phyloP scores from a whole-genome alignment of 2,113 vertebrate genomes.

The Proteles cristata region DNA sequence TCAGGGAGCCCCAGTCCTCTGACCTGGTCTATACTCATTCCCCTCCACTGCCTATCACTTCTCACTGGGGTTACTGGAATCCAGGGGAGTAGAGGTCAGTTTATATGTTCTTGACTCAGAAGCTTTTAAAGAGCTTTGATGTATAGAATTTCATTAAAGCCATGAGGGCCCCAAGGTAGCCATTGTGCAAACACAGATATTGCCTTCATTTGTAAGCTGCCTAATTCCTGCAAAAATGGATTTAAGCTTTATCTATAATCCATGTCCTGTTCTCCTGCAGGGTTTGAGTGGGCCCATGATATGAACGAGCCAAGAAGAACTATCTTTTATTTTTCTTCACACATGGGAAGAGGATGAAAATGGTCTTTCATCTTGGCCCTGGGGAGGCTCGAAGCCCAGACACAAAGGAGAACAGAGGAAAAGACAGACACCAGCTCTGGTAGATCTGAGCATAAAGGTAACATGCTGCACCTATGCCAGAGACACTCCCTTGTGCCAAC shows the following conservation, averaged over 20 bases:
- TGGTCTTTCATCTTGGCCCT: conserved; percentile 59
- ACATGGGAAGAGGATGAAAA: conserved; percentile 58
- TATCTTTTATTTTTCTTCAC: conserved; percentile 61
- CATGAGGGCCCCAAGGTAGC: conserved; percentile 53
- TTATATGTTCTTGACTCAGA: conserved; percentile 22
- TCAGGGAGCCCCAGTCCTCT: not conserved
- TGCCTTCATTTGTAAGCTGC: conserved; percentile 73
- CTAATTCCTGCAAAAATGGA: conserved; percentile 68
- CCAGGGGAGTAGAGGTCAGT: not conserved
- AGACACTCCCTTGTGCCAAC: not conserved
- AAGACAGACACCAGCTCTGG: not conserved
- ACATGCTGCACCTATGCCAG: not conserved
- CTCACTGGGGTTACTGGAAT: not conserved
- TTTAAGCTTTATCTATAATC: conserved; percentile 69
- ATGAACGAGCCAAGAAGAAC: conserved; percentile 48
- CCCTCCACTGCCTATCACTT: not conserved
- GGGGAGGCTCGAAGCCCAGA: conserved; percentile 53
- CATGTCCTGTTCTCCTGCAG: conserved; percentile 59
- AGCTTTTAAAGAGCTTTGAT: conserved; percentile 62
- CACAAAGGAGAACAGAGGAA: conserved; percentile 39
- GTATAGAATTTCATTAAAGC: conserved; percentile 75
- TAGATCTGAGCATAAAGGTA: not conserved
- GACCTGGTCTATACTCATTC: not conserved
- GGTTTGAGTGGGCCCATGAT: conserved; percentile 47
- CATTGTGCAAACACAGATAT: conserved; percentile 72